Base-by-base conservation (phyloP, 2,888 invertebrate species). In the Scelioninae gen. 2 region DNA sequence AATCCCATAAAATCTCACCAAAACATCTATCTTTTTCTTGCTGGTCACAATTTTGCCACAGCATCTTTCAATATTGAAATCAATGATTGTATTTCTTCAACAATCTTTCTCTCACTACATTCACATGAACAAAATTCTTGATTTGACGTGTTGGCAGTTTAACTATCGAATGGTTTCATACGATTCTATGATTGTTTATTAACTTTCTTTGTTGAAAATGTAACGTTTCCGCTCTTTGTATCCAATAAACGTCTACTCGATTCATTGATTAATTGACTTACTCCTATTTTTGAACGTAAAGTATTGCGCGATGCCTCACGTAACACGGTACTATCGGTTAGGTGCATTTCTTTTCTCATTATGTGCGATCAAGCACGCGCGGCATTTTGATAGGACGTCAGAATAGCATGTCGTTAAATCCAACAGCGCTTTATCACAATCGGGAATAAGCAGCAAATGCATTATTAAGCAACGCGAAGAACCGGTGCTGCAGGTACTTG, bases 391-490 rank as follows among this genome's bases (percentile, higher is more conserved):
- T 61, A 39, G 33, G 46, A 33, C 35, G 45, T 61, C 60, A 37
- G 31, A 45, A 22, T 28, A 68, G 37, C 41, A 13, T 16, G 60
- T 43, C 46, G 33, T 60, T 60, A 46, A 69, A 63, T 35, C 50
- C 46, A 70, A 57, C 48, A 57, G 45, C 53, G 15, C 46, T 70
- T 63, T 63, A 70, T 63, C 70, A 70, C 55, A 55, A 70, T 63
- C 50, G 22, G 37, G 48, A 28, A 57, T 70, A 70, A 41, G 43
- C 63, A 11, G 31, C 41, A 48, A 69, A 53, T 61, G 61, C 43
- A 69, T 70, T 63, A 55, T 48, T 61, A 55, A 63, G 70, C 48
- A 48, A 63, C 18, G 57, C 31, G 57, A 41, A 48, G 50, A 70
- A 70, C 70, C 57, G 50, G 70, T 63, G 55, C 39, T 31, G 25